Evolutionary conservation across 1,140 invertebrate species (phyloP).

Genomic region (Polypedilum pembai): DNA sequence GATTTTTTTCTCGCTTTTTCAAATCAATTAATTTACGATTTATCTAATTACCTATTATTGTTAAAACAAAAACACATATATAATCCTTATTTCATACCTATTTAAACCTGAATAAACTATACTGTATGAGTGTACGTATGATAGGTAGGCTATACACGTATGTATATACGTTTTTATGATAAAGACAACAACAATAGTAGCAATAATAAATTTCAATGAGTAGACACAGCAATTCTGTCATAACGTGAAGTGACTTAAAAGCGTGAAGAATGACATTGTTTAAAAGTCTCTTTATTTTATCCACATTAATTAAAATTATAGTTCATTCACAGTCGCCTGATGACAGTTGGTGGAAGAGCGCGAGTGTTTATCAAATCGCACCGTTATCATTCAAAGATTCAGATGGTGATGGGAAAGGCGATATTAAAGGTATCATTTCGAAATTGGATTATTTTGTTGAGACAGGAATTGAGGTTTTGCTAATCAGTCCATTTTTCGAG

Average conservation of each 20-base stretch:
- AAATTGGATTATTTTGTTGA: conserved; percentile 52
- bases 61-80: no score
- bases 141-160: no score
- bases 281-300: neutral
- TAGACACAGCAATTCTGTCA: neutral
- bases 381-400: conserved; percentile 67
- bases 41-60: no score
- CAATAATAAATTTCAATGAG: no score
- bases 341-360: neutral
- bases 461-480: conserved; percentile 48
- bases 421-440: conserved; percentile 56
- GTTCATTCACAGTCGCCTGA: neutral
- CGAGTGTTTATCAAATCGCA: conserved; percentile 68
- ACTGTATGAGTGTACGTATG: no score
- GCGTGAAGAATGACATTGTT: neutral
- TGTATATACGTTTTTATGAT: no score
- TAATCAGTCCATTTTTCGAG: conserved; percentile 46
- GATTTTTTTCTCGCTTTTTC: no score
- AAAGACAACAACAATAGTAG: no score
- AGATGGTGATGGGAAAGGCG: conserved; percentile 64
- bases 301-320: neutral
- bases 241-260: neutral
- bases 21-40: no score
- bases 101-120: no score
- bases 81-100: no score